Evolutionary conservation across 53 echinoderm and acorn worm genomes (phyloP).

Genomic region (Glandiceps talaboti): DNA sequence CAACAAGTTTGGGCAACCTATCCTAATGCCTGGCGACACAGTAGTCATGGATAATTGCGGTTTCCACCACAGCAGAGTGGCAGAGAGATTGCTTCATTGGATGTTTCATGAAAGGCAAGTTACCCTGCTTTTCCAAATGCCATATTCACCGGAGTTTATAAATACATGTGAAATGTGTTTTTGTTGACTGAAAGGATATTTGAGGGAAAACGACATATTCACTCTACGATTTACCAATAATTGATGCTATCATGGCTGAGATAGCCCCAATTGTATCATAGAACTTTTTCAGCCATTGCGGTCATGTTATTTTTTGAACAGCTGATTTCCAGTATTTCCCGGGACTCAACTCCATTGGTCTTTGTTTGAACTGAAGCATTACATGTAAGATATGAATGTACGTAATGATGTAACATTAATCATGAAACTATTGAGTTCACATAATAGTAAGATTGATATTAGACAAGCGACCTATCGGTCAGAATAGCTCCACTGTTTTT

Average conservation of each 20-base stretch:
- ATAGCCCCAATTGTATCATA: neutral
- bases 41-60: too few species aligned
- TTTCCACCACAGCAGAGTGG: neutral
- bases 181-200: neutral
- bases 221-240: neutral
- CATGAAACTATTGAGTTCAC: too few species aligned
- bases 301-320: too few species aligned
- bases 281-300: neutral
- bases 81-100: neutral
- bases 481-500: too few species aligned
- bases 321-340: too few species aligned
- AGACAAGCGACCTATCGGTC: too few species aligned
- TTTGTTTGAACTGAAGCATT: too few species aligned
- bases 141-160: neutral
- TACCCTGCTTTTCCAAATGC: neutral
- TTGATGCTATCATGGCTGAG: neutral
- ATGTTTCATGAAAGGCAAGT: neutral
- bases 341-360: too few species aligned
- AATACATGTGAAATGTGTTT: neutral
- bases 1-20: neutral
- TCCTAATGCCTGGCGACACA: neutral
- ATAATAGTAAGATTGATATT: too few species aligned
- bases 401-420: too few species aligned
- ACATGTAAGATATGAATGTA: too few species aligned
- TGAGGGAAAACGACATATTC: neutral